These are phyloP conservation scores for Myripristis jacobus DNA, from an alignment of 2,797 vertebrate genomes.

Conservation along the genomic window DNA sequence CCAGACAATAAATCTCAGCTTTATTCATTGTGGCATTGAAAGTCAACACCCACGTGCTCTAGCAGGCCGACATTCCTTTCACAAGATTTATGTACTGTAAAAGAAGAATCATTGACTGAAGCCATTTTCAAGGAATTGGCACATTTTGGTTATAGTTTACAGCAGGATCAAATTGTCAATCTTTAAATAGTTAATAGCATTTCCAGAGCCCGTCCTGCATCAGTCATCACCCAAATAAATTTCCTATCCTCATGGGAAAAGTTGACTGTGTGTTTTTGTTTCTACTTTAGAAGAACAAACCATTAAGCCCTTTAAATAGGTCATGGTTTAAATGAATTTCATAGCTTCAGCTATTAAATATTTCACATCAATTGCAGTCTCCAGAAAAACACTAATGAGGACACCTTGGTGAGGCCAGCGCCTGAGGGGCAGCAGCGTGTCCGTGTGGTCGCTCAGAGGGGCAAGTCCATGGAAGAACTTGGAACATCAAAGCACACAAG, in stretches of 20 bases:
- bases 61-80: constrained; percentile 54
- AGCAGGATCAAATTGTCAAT: background rate
- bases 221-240: background rate
- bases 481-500: constrained; percentile 65
- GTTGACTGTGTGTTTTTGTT: background rate
- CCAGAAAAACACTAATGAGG: constrained; percentile 53
- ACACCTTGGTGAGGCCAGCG: constrained; percentile 8
- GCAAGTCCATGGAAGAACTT: constrained; percentile 86
- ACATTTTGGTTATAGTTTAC: constrained; percentile 27
- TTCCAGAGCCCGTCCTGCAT: background rate
- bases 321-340: constrained; percentile 3
- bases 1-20: constrained; percentile 55
- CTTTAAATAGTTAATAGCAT: background rate
- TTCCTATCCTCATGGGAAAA: background rate
- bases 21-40: constrained; percentile 52
- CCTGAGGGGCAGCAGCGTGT: constrained; percentile 57
- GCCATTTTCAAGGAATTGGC: constrained; percentile 23
- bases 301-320: background rate
- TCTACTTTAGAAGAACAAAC: background rate
- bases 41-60: constrained; percentile 60
- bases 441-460: constrained; percentile 76
- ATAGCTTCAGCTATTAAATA: constrained; percentile 9
- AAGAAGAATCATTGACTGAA: constrained; percentile 36
- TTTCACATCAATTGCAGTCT: constrained; percentile 62
- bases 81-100: constrained; percentile 43